A percentile compares a stretch with the other conserved stretches of the same genome.
Conservation (phyloP, 92 coral and sea anemone species). For the Anthopleura xanthogrammica region DNA sequence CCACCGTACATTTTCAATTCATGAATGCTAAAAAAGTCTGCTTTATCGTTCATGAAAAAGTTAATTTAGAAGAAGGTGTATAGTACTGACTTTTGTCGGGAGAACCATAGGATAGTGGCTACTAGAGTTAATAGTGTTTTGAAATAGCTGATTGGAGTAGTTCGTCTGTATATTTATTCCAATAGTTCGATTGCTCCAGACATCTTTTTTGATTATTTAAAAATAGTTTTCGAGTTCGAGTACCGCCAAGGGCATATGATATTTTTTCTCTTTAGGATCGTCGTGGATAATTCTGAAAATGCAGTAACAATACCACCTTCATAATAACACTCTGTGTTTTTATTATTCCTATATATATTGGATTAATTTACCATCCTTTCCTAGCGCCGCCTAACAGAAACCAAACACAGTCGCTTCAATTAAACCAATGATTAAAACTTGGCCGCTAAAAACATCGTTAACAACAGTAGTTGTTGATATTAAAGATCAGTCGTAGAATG, state of each 20-base stretch:
- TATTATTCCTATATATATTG: not conserved
- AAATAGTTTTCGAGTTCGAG: not conserved
- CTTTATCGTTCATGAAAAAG: not conserved
- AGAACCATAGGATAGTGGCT: not conserved
- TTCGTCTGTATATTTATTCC: not conserved
- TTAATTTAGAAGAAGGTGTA: not conserved
- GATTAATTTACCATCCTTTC: not conserved
- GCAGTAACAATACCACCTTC: not conserved
- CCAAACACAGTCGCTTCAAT: not conserved
- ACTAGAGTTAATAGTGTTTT: no score
- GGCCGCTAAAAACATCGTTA: not conserved
- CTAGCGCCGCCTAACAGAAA: not conserved
- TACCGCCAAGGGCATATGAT: no score
- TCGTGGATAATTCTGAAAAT: not conserved
- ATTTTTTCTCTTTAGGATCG: no score
- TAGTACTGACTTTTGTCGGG: not conserved
- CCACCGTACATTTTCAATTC: not conserved
- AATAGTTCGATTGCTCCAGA: not conserved
- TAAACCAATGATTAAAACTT: not conserved
- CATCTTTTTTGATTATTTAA: not conserved
- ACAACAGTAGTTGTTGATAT: slow-evolving; percentile 1
- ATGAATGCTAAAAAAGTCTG: not conserved
- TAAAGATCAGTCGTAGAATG: not conserved
- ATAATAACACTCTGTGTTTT: not conserved
- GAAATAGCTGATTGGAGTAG: not conserved